phyloP scores from a whole-genome alignment of 2,113 vertebrate species.

The Spea bombifrons region DNA sequence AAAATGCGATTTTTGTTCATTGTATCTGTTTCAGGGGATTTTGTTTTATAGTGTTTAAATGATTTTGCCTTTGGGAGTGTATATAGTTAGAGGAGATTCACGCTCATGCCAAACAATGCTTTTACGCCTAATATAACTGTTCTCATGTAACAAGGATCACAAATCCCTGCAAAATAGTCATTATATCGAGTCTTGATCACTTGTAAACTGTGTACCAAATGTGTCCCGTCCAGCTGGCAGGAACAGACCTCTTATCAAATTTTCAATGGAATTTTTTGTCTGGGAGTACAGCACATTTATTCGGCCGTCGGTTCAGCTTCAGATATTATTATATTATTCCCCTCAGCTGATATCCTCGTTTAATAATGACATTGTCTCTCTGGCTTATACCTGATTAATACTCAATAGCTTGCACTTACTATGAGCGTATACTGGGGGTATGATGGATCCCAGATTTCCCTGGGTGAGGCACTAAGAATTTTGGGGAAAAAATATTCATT shows the following conservation, averaged over 20 bases:
- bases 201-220: conserved; percentile 30
- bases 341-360: too few species aligned
- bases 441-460: too few species aligned
- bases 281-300: background rate
- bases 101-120: conserved; percentile 33
- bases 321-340: too few species aligned
- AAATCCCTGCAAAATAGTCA: conserved; percentile 28
- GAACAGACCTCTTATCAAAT: conserved; percentile 23
- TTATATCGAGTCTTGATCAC: conserved; percentile 31
- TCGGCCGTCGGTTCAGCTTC: too few species aligned
- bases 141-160: conserved; percentile 38
- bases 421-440: too few species aligned
- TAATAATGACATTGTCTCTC: too few species aligned
- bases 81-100: conserved; percentile 31
- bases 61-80: conserved; percentile 36
- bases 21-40: conserved; percentile 29
- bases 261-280: conserved; percentile 4
- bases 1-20: conserved; percentile 30
- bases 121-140: conserved; percentile 40
- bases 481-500: too few species aligned
- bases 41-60: conserved; percentile 37
- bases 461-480: too few species aligned
- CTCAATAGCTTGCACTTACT: too few species aligned
- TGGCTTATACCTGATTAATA: too few species aligned
- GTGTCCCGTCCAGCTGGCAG: conserved; percentile 23